Base-by-base conservation (phyloP, 2,888 invertebrate species). In the Pandemis heparana region DNA sequence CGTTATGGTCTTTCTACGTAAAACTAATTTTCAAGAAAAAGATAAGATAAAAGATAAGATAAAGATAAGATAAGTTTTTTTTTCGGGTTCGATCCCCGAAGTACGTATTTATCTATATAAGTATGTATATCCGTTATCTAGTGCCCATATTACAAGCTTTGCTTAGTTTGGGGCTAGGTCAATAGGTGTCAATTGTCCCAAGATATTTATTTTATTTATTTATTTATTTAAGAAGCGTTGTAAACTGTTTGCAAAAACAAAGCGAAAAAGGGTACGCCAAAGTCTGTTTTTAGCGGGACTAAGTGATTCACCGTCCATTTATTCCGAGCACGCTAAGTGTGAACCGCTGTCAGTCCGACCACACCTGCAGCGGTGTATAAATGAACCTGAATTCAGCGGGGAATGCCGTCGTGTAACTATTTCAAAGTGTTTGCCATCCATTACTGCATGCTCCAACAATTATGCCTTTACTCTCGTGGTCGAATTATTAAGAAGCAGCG, bases 321-420 rank as follows among this genome's bases (percentile, higher is more conserved):
- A 48, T 48, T 48, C 14, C 46, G 14, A 41, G 48, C 14, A 14
- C 14, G 48, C 18, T 23, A 16, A 59, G 12, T 39, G 5, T 8
- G n/a, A 53, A 73, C 6, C 75, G 67, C 73, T 70, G 18, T 61
- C 23, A 73, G 32, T 68, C 23, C 8, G 16, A 53, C 56, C 69
- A 53, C 66, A 68, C 72, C 48, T 43, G 23, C 32, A 65, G 56
- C 61, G 32, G 65, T 74, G 39, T 71, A 77, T 69, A 75, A 76
- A 74, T 69, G 75, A 66, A 74, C 64, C 76, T 75, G 61, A 75
- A 76, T 75, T 75, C 72, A 73, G 23, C 65, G n/a, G 70, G 74
- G 73, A 75, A 60, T 64, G 69, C 72, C 63, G 60, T 66, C 41
- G 41, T 71, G 76, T 68, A 74, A 76, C 71, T 74, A 75, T 77